Evolutionary conservation across 2,888 invertebrate species (phyloP), one percentile per base, ranked within the genome.

Genomic region (Tethea ocularis): DNA sequence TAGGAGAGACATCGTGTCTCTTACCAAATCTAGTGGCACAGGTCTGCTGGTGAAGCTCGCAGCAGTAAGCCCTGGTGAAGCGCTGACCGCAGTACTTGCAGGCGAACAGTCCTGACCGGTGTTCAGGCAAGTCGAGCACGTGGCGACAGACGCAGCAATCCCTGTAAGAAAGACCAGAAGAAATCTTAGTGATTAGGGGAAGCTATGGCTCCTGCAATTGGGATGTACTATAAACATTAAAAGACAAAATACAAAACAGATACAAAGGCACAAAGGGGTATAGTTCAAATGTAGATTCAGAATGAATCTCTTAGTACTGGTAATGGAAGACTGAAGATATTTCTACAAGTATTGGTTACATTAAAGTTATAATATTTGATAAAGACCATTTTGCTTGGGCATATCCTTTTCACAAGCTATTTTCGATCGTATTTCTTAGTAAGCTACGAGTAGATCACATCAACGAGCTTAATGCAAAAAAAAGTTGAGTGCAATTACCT

Each of bases 61-160:
- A 84, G 72, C 91, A 91, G 73, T 91, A 91, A 0, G 91, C 87
- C 15, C 91, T 74, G 2, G 86, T 83, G 68, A 92, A 92, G 58
- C 75, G 69, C 66, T 86, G 79, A 0, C 89, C 87, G 58, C 92
- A 92, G 68, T 86, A 80, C 58, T 69, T 75, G 57, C 92, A 92
- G 26, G 68, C 56, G 70, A 87, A 91, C 5, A 84, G 62, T 0
- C 74, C 69, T 0, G 63, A 51, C 0, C 63, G 73, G 13, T 65
- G 64, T 1, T 68, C 60, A n/a, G 68, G 62, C 29, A 67, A 17
- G 57, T 85, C 80, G 22, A 90, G 57, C 0, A 80, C 64, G 52
- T 89, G 87, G 0, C 86, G 86, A 66, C 91, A 91, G 0, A 88
- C 80, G 62, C 88, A 86, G 67, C 89, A 90, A 53, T 88, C 80